Conservation (phyloP, 2,888 invertebrate species). For the Melanargia galathea region DNA sequence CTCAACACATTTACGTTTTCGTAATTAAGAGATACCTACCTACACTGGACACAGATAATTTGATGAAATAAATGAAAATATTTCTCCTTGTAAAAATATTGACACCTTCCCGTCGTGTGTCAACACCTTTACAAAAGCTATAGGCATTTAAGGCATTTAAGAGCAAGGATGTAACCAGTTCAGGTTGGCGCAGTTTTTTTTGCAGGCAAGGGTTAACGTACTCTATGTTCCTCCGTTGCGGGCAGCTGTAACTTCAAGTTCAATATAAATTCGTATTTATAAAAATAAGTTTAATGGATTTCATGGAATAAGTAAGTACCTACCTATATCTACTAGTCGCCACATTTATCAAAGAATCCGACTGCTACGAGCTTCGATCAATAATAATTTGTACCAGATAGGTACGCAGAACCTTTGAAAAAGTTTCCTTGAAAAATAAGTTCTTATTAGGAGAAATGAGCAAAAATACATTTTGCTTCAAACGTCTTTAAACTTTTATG, state of each 20-base stretch:
- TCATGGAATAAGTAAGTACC: neutral
- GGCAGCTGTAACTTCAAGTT: constrained; percentile 21
- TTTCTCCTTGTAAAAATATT: neutral
- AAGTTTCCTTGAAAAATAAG: too few relatives aligned
- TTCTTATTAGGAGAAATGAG: too few relatives aligned
- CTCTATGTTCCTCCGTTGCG: constrained; percentile 21
- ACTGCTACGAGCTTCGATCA: too few relatives aligned
- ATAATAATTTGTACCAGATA: too few relatives aligned
- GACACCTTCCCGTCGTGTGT: neutral
- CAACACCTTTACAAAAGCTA: constrained; percentile 24
- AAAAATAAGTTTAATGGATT: neutral
- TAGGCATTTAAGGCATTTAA: constrained; percentile 24
- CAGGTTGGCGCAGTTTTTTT: constrained; percentile 30
- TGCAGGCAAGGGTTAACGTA: constrained; percentile 33
- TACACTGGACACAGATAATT: too few relatives aligned
- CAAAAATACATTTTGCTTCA: too few relatives aligned
- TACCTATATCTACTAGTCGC: too few relatives aligned
- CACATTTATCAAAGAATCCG: too few relatives aligned
- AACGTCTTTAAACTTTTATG: too few relatives aligned
- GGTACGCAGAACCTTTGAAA: too few relatives aligned
- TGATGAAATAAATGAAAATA: neutral
- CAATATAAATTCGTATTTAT: constrained; percentile 4
- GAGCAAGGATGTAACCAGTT: constrained; percentile 37
- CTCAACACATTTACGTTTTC: too few relatives aligned
- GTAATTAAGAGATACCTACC: too few relatives aligned